Conservation (phyloP, 2,888 invertebrate species). For the Neuroscelio doddi region DNA sequence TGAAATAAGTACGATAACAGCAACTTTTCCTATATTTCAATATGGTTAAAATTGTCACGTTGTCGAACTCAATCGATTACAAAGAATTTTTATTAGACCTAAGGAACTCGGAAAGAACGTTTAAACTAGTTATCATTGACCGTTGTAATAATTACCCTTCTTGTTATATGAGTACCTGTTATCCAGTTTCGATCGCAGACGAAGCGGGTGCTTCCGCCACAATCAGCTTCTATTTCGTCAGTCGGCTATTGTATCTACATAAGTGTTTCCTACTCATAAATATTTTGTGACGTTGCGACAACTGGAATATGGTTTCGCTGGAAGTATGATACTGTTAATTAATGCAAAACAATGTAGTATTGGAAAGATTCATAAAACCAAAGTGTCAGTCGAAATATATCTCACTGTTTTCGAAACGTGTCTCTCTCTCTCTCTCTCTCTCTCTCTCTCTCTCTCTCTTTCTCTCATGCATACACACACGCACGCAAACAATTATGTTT, state of each 20-base stretch:
- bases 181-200: no score
- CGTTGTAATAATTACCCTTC: conserved; percentile 15
- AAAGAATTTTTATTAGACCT: conserved; percentile 26
- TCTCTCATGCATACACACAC: neutral
- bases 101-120: conserved; percentile 44
- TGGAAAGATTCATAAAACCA: neutral
- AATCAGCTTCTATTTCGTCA: conserved; percentile 25
- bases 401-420: neutral
- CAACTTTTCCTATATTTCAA: conserved; percentile 8
- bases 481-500: neutral
- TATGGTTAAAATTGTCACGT: conserved; percentile 10
- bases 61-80: conserved; percentile 16
- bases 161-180: neutral
- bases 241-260: conserved; percentile 34
- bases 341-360: neutral
- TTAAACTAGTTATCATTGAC: conserved; percentile 28
- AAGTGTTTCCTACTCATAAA: conserved; percentile 21
- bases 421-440: neutral
- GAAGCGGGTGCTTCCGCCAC: no score
- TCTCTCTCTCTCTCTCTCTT: neutral
- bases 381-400: conserved; percentile 6
- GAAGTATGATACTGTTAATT: neutral
- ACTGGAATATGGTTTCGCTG: neutral
- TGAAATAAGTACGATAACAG: conserved; percentile 1
- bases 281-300: conserved; percentile 4